Conservation (phyloP, 2,113 vertebrate genomes). For the Myiozetetes cayanensis region DNA sequence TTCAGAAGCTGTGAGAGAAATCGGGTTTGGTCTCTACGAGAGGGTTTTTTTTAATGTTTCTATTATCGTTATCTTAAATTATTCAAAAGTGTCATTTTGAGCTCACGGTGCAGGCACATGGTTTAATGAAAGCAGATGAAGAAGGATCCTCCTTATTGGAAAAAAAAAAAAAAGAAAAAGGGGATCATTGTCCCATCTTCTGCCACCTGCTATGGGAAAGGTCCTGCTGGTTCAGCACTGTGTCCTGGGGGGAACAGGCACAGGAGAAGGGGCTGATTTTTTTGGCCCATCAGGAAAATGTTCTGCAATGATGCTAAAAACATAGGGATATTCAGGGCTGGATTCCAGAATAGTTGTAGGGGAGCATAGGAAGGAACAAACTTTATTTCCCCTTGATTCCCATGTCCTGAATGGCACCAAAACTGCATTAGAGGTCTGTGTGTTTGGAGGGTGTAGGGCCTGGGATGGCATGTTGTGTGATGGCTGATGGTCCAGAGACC, state of each 20-base stretch:
- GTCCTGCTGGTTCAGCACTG: not conserved
- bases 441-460: not conserved
- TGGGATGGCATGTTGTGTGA: rapidly evolving
- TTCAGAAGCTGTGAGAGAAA: slow-evolving; percentile 21
- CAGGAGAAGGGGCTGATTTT: not conserved
- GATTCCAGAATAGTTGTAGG: not conserved
- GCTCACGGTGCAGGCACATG: not conserved
- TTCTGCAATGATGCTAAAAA: not conserved
- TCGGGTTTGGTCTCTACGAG: not conserved
- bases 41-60: slow-evolving; percentile 31
- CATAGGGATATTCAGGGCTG: not conserved
- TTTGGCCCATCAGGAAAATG: not conserved
- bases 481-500: not conserved
- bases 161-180: not conserved
- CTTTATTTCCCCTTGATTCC: not conserved
- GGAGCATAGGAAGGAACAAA: not conserved
- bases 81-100: slow-evolving; percentile 61
- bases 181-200: not conserved
- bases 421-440: not conserved
- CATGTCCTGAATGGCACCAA: not conserved
- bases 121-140: slow-evolving; percentile 21
- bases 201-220: not conserved
- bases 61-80: slow-evolving; percentile 62
- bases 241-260: rapidly evolving
- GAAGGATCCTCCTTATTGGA: not conserved